Conservation (phyloP, 2,113 vertebrate genomes). For the Sardina pilchardus region DNA sequence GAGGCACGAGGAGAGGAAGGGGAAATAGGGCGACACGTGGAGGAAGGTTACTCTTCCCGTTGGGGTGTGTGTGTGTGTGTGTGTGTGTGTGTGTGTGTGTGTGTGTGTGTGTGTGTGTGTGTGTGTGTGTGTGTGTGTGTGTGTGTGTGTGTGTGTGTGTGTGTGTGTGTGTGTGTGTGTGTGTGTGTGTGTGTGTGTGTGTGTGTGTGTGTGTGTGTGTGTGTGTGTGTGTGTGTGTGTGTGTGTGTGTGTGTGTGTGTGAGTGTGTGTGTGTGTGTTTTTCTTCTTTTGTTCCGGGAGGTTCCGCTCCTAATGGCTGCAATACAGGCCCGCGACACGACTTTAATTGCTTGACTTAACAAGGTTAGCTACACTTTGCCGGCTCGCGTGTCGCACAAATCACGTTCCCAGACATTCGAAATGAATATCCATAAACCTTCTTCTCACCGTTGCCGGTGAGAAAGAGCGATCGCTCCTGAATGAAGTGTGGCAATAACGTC, state of each 20-base stretch:
- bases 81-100: no score
- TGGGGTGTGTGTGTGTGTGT: conserved; percentile 43
- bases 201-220: neutral
- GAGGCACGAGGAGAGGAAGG: neutral
- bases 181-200: conserved; percentile 4
- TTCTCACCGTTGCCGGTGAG: conserved; percentile 36
- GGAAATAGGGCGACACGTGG: neutral
- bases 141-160: neutral
- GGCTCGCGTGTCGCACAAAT: conserved; percentile 58
- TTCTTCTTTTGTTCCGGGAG: conserved; percentile 51
- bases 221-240: neutral
- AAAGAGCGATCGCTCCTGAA: conserved; percentile 58
- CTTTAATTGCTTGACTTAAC: conserved; percentile 74
- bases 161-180: neutral
- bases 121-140: no score
- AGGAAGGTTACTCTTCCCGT: conserved; percentile 53
- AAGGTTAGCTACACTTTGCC: conserved; percentile 67
- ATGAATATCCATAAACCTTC: conserved; percentile 65
- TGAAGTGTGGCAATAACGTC: conserved; percentile 67
- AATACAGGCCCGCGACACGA: conserved; percentile 67
- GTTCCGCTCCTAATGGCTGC: conserved; percentile 54
- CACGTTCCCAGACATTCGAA: conserved; percentile 60
- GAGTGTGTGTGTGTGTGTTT: neutral
- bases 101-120: no score
- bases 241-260: neutral